Base-by-base conservation (phyloP, 64 coral and sea anemone genomes). In the Hydrozoanthus tunicans region DNA sequence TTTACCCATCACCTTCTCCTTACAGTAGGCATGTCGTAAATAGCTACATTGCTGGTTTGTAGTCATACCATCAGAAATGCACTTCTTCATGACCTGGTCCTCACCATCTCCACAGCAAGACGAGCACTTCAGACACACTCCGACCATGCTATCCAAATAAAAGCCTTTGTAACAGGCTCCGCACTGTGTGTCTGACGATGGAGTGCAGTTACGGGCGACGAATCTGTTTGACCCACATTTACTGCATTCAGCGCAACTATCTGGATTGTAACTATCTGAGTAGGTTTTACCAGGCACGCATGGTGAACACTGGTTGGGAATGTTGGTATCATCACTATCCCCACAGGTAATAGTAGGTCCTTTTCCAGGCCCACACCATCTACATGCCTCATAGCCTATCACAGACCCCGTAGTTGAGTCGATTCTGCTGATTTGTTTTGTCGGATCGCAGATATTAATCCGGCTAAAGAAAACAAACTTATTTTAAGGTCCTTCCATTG, bases 51-150 rank as follows among this genome's bases (percentile, higher is more conserved):
- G 32, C 32, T 43, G 32, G 32, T 43, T 43, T 43, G 32, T 43
- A 10, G 77, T 17, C 77, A 79, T 79, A 57, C 77, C 77, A n/a
- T 79, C 77, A 13, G 77, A 15, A 7, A 6, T 23, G 55, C 77
- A 79, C 52, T 79, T 79, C 13, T 54, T 7, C 55, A 79, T 79
- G 3, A 79, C 53, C 6, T 79, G 23, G 58, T 79, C 77, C 9
- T 79, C 8, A n/a, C 77, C 17, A 59, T 79, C 77, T 23, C 77
- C 77, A 53, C 77, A 79, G 4, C 77, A 79, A 56, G 4, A 79
- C 0, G 77, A 79, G 25, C 77, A 79, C 6, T 13, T 14, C 53
- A 17, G 15, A 20, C 77, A 79, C 53, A 79, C 58, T 9, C 77
- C 77, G 9, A 56, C 58, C 5, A 79, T 6, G 5, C 53, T 56